Base-by-base conservation (phyloP, 1,140 invertebrate species). In the Drosophila repletoides region DNA sequence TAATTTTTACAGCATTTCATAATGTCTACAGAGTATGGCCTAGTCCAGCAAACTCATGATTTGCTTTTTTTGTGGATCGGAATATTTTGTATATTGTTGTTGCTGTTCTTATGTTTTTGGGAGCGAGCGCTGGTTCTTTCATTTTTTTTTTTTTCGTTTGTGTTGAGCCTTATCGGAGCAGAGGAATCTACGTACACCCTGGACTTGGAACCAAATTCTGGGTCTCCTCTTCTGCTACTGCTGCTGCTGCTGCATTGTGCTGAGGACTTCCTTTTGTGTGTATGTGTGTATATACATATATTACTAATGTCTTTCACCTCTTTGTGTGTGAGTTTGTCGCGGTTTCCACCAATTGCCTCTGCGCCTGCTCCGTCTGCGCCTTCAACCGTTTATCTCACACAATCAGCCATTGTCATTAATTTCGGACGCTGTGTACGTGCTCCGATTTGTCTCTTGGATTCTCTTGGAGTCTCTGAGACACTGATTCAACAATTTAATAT, bases 391-490 rank as follows among this genome's bases (percentile, higher is more conserved):
- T 84, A 84, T 84, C 79, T 67, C 79, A 84, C 79, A 84, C 80
- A 84, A 84, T 84, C 79, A 84, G 79, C 79, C 86, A 84, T 84
- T 84, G 79, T 84, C 79, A 84, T 84, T 84, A 84, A 84, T 86
- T 84, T 84, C 79, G 79, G 79, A 84, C 79, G 76, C 76, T 75
- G 79, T 74, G 79, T 84, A 84, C 79, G 79, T 83, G 79, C 79
- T 83, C 79, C 80, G 79, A 83, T 83, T 83, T 79, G 79, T 79
- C 79, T 58, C 51, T 60, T 28, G 46, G 9, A 59, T 46, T 60
- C 31, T 10, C 7, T 17, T 49, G 38, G 28, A 58, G 60, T 52
- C 49, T 49, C 64, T 45, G 66, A 76, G 76, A 76, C n/a, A n/a
- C 76, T 83, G 79, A 83, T 83, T 84, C 77, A 83, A 83, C 77